These are phyloP conservation scores for Anarrhichthys ocellatus DNA, from an alignment of 2,113 vertebrate genomes.

Conservation along the genomic window DNA sequence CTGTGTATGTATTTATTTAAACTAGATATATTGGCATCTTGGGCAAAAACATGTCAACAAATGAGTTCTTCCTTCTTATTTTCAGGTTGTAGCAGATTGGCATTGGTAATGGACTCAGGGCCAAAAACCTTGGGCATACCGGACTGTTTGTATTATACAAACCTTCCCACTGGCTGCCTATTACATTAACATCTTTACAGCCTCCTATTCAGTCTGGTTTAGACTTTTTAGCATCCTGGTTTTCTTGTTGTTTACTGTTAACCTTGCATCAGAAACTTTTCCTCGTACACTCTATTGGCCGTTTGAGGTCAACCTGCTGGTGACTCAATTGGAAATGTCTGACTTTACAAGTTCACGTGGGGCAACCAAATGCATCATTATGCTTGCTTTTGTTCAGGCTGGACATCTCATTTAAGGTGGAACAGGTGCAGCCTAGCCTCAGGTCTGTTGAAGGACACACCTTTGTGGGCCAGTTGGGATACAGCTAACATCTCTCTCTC, in stretches of 20 bases:
- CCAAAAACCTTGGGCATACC: neutral
- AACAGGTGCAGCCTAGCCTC: conserved; percentile 15
- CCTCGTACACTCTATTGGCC: neutral
- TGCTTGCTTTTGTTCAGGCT: conserved; percentile 6
- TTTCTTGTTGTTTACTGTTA: neutral
- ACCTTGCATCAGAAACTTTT: neutral
- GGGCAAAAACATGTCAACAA: neutral
- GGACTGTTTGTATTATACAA: neutral
- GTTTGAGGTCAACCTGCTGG: neutral
- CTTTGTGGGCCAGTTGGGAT: conserved; percentile 1
- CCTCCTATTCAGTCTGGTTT: neutral
- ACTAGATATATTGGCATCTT: neutral
- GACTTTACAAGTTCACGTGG: neutral
- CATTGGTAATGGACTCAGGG: neutral
- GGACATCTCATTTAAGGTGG: neutral
- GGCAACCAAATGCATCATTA: neutral
- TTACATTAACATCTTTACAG: neutral
- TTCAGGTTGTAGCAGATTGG: neutral
- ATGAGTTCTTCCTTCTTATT: neutral
- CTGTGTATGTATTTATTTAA: neutral
- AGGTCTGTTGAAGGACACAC: conserved; percentile 6
- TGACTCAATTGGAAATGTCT: neutral
- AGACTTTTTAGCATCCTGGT: neutral
- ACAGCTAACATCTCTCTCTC: neutral
- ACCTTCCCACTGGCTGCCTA: neutral